Base-by-base conservation (phyloP, 2,888 invertebrate genomes). In the Oxytorus armatus region DNA sequence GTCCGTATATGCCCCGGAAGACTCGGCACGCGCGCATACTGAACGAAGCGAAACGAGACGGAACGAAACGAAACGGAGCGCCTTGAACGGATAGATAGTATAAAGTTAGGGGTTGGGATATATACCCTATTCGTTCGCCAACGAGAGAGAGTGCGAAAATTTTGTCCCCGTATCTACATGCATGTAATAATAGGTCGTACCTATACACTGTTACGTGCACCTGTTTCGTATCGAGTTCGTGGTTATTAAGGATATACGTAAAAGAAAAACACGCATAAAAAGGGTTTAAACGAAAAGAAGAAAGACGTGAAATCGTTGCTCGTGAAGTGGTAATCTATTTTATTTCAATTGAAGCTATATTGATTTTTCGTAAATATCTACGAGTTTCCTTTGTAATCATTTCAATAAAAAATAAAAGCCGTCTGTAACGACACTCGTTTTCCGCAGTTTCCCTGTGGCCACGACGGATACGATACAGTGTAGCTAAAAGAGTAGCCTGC, bases 11-110 rank as follows among this genome's bases (percentile, higher is more conserved):
- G 72, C 42, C 47, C 25, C 59, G 49, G 16, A 77, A 21, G 72
- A 47, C 55, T 73, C 47, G 77, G 61, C 74, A 81, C 74, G 70
- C 75, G 77, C 68, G 73, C 63, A 63, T 53, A 74, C 49, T 59
- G 75, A 79, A 72, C 85, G 80, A 70, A 81, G 83, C 79, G 85
- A 83, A 86, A 80, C 86, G 84, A 80, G 82, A 82, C 79, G 84
- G 82, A 87, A 85, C 85, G 81, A 82, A 84, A 82, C 82, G 82
- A 81, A 80, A 82, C 74, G 73, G 75, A 75, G 23, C 68, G 44
- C 75, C 66, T 79, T 75, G 57, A 72, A 78, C 75, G 44, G 39
- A 36, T 73, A 59, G 65, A 65, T 23, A 55, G 44, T 16, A 14
- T 36, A 49, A 33, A 47, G 61, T 29, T 70, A 5, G 59, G 7